These are phyloP conservation scores for Brachyistius frenatus DNA, from an alignment of 2,113 vertebrate genomes.

Conservation along the genomic window DNA sequence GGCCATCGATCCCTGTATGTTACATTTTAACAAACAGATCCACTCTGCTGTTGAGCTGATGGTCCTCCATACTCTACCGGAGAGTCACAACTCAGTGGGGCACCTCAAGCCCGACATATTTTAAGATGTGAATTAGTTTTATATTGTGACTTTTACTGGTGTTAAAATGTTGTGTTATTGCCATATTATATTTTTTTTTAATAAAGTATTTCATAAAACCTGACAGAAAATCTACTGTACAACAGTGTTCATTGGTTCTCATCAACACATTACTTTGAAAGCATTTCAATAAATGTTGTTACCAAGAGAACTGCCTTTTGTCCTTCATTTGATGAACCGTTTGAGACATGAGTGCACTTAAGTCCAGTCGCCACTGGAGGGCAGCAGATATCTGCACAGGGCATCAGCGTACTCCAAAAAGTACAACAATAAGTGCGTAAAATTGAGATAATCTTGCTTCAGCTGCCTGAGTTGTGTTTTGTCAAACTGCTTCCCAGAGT, in stretches of 20 bases:
- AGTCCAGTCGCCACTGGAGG: constrained; percentile 51
- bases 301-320: no score
- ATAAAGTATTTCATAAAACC: no score
- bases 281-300: constrained; percentile 48
- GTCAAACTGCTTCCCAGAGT: no score
- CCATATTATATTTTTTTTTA: neutral
- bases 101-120: no score
- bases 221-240: no score
- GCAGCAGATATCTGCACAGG: constrained; percentile 31
- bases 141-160: neutral
- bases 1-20: no score
- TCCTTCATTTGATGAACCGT: neutral
- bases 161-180: neutral
- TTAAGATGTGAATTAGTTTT: constrained; percentile 42
- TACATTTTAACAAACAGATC: neutral
- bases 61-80: neutral
- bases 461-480: neutral
- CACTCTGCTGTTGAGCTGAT: neutral
- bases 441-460: neutral
- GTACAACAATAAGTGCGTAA: neutral
- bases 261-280: constrained; percentile 16
- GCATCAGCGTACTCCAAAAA: neutral
- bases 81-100: no score
- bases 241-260: constrained; percentile 10
- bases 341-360: neutral